phyloP scores from a whole-genome alignment of 1,140 invertebrate genomes.

The Drosophila ogumai region DNA sequence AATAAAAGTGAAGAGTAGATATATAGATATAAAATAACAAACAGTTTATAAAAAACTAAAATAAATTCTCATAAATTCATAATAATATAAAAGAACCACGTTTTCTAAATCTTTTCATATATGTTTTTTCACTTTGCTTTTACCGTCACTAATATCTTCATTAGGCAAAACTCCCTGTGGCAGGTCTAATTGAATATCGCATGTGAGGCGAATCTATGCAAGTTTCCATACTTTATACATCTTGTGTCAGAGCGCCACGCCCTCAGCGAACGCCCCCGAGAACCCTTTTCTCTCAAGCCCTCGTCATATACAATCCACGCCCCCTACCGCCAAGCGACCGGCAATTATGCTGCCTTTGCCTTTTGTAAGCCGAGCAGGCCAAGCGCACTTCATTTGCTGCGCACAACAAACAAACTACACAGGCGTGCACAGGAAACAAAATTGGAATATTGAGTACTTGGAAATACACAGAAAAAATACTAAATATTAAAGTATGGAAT shows the following conservation, averaged over 20 bases:
- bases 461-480: not conserved
- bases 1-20: not conserved
- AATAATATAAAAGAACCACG: not conserved
- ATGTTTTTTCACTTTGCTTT: not conserved
- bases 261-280: constrained; percentile 1
- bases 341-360: constrained; percentile 57
- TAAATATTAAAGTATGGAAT: too few relatives aligned
- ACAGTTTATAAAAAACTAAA: too few relatives aligned
- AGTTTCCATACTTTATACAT: constrained; percentile 14
- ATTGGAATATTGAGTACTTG: not conserved
- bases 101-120: not conserved
- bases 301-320: constrained; percentile 25
- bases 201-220: constrained; percentile 3
- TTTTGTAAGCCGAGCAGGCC: constrained; percentile 37
- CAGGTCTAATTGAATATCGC: constrained; percentile 30
- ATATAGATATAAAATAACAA: not conserved
- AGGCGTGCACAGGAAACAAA: constrained; percentile 12
- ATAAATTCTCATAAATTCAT: not conserved
- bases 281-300: not conserved
- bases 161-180: constrained; percentile 2
- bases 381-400: constrained; percentile 60
- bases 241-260: constrained; percentile 22
- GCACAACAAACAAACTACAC: constrained; percentile 39
- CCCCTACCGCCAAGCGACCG: constrained; percentile 18
- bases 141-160: not conserved